These are phyloP conservation scores for Discoglossus pictus DNA, from an alignment of 2,797 vertebrate species.

Conservation along the genomic window DNA sequence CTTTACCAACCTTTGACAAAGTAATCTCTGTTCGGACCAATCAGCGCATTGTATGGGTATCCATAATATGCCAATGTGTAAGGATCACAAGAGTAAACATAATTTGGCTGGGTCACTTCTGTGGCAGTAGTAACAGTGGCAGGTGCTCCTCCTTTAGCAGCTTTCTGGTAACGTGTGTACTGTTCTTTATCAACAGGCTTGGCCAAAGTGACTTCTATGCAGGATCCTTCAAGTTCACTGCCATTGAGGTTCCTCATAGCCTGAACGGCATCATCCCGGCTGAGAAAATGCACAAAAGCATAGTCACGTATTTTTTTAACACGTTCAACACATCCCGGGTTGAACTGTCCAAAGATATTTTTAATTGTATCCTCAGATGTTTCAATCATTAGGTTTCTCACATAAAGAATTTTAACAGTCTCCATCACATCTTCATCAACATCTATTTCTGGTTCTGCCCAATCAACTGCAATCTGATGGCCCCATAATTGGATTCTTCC, in stretches of 20 bases:
- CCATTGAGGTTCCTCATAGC: slow-evolving; percentile 96
- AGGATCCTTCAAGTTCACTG: slow-evolving; percentile 93
- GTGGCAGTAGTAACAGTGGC: slow-evolving; percentile 55
- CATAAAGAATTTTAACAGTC: slow-evolving; percentile 97
- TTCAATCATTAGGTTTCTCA: slow-evolving; percentile 98
- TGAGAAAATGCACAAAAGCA: slow-evolving; percentile 94
- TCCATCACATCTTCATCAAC: slow-evolving; percentile 99
- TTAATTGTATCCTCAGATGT: slow-evolving; percentile 92
- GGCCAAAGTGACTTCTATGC: slow-evolving; percentile 95
- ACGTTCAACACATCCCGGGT: slow-evolving; percentile 92
- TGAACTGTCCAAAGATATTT: slow-evolving; percentile 93
- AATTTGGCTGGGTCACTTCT: slow-evolving; percentile 80
- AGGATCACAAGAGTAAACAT: slow-evolving; percentile 95
- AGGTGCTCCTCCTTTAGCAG: slow-evolving; percentile 80
- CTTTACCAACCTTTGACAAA: slow-evolving; percentile 95
- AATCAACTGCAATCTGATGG: slow-evolving; percentile 97
- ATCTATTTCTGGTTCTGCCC: slow-evolving; percentile 98
- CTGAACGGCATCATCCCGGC: slow-evolving; percentile 90
- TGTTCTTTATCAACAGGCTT: slow-evolving; percentile 99
- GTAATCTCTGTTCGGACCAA: slow-evolving; percentile 98
- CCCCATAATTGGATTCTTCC: slow-evolving; percentile 98
- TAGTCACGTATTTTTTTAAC: slow-evolving; percentile 99
- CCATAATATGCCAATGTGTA: slow-evolving; percentile 94
- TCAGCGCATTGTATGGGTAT: slow-evolving; percentile 95
- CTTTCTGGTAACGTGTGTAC: slow-evolving; percentile 96